Base-by-base conservation (phyloP, 2,113 vertebrate species). In the Hippocampus guttulatus region DNA sequence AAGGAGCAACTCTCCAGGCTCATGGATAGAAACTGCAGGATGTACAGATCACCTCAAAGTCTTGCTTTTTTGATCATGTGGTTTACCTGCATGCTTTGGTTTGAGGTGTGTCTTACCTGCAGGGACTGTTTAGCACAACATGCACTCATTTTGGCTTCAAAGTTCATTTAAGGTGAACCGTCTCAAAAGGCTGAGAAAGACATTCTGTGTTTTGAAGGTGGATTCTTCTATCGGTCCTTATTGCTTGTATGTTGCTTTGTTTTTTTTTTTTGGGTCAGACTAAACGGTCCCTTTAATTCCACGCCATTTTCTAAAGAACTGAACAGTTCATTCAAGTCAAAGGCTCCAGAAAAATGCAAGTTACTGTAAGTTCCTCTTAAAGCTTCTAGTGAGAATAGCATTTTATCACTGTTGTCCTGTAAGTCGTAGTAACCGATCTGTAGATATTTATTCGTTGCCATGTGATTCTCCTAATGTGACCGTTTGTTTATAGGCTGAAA, bases 331-430 rank as follows among this genome's bases (percentile, higher is more conserved):
- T 65, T 47, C 45, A 81, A 75, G 65, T 78, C 69, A 73, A 74
- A 75, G 57, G 62, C 77, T 77, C 69, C 81, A 68, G 69, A 67
- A 79, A 38, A 77, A 27, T 33, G 27, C 27, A 12, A 30, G 74
- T 86, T 89, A 38, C 33, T 45, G 10, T 83, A 65, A 80, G 81
- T 85, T 88, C 60, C 79, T 85, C 78, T 81, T 85, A 14, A 85
- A 85, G 85, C 85, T 88, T 91, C 70, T 88, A 85, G 83, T 86
- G 79, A 85, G 77, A 86, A 81, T 85, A 83, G 84, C 86, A 88
- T 89, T 86, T 85, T 86, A 83, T 86, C 81, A 90, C 89, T 88
- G 88, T 89, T 87, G 89, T 91, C 85, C 82, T 86, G 87, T 90
- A 81, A 89, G 85, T 87, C 57, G 87, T 90, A 88, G 85, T 90